Evolutionary conservation across 2,113 vertebrate genomes (phyloP).

Genomic region (Hymenochirus boettgeri): DNA sequence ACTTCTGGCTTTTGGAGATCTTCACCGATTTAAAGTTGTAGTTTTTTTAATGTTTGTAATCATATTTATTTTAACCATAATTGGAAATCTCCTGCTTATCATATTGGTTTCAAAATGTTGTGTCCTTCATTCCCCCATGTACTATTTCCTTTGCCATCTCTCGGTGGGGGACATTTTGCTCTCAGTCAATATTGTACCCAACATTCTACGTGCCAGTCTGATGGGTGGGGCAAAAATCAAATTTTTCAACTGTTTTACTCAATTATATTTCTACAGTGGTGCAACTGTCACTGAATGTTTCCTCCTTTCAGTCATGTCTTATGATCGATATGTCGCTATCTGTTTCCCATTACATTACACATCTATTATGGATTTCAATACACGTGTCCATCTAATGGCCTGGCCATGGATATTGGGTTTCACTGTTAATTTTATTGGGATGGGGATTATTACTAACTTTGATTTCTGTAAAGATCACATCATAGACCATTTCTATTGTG

Average conservation of each 20-base stretch:
- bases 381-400: constrained; percentile 30
- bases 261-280: constrained; percentile 14
- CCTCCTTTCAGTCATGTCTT: constrained; percentile 48
- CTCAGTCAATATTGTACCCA: constrained; percentile 7
- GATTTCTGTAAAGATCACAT: constrained; percentile 6
- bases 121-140: constrained; percentile 46
- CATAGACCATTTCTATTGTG: constrained; percentile 29
- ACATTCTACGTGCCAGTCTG: background rate
- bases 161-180: constrained; percentile 16
- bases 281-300: constrained; percentile 46
- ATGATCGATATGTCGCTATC: constrained; percentile 47
- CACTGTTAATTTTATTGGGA: background rate
- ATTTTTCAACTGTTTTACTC: background rate
- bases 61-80: constrained; percentile 44
- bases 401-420: constrained; percentile 35
- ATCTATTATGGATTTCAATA: constrained; percentile 39
- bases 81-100: constrained; percentile 39
- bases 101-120: constrained; percentile 30
- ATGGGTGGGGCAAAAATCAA: background rate
- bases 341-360: constrained; percentile 45
- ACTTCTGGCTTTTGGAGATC: constrained; percentile 47
- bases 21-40: constrained; percentile 32
- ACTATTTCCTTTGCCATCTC: constrained; percentile 49
- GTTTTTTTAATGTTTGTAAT: constrained; percentile 41
- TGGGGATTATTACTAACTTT: background rate